Percentiles rank a stretch among this genome's conserved stretches.
phyloP scores from a whole-genome alignment of 2,797 vertebrate genomes.

The Nothura maculosa region DNA sequence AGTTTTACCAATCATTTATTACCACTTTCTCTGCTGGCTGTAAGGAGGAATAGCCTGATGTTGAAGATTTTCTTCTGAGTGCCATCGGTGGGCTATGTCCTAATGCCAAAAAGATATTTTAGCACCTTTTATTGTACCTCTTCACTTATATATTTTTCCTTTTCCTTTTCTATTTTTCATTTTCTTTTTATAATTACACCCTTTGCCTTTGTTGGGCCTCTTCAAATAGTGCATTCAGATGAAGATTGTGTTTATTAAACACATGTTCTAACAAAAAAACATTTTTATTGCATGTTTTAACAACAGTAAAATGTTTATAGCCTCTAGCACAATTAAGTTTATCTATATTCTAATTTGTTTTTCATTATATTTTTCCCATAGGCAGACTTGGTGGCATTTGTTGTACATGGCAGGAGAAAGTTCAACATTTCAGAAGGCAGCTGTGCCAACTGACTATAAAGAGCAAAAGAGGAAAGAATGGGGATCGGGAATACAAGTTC shows the following conservation, averaged over 20 bases:
- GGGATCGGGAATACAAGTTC: neutral
- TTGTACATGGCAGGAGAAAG: neutral
- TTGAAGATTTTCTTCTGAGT: neutral
- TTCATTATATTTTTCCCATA: neutral
- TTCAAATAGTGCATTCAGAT: neutral
- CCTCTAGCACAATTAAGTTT: neutral
- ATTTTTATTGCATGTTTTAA: neutral
- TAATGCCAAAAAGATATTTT: neutral
- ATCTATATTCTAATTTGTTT: neutral
- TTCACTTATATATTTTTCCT: neutral
- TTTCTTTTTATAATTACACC: neutral
- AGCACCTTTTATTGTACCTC: neutral
- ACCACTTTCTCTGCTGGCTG: neutral
- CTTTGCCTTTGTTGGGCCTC: neutral
- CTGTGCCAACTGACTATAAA: neutral
- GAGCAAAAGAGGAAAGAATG: fast-evolving
- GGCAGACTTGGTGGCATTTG: fast-evolving
- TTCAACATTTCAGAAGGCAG: neutral
- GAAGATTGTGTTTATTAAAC: neutral
- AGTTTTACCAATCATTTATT: neutral
- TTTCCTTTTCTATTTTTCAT: neutral
- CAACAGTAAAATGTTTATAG: neutral
- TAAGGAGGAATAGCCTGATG: neutral
- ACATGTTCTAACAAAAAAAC: neutral
- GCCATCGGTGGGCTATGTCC: neutral